phyloP scores from a whole-genome alignment of 2,113 vertebrate species.

The Astur gentilis region DNA sequence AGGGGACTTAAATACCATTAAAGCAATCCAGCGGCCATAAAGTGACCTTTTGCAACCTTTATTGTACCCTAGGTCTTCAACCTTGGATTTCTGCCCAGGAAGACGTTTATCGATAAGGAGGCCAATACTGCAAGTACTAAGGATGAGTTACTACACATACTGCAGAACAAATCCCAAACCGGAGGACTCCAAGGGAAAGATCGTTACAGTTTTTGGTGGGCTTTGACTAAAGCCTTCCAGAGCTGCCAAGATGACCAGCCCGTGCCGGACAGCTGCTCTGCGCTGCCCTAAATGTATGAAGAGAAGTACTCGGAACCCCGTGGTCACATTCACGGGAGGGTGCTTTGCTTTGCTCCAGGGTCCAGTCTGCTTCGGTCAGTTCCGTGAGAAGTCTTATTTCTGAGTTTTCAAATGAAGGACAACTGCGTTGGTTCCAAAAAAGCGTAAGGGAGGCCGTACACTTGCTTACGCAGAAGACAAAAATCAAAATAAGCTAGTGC shows the following conservation, averaged over 20 bases:
- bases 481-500: rapidly evolving
- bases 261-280: background rate
- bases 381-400: background rate
- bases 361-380: background rate
- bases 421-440: rapidly evolving
- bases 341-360: background rate
- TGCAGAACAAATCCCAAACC: background rate
- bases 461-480: background rate
- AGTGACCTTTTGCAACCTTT: background rate
- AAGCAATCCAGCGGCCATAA: background rate
- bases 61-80: background rate
- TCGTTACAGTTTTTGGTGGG: rapidly evolving
- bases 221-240: background rate
- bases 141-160: background rate
- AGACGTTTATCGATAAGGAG: background rate
- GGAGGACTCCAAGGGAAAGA: background rate
- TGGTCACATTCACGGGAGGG: background rate
- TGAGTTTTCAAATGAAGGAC: rapidly evolving
- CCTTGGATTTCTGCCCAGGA: background rate
- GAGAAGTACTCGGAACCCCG: rapidly evolving
- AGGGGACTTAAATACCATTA: background rate
- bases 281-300: rapidly evolving
- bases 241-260: background rate
- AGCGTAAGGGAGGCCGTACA: rapidly evolving
- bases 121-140: background rate